phyloP scores from a whole-genome alignment of 1,140 invertebrate genomes.

The Papilio aristodemus region DNA sequence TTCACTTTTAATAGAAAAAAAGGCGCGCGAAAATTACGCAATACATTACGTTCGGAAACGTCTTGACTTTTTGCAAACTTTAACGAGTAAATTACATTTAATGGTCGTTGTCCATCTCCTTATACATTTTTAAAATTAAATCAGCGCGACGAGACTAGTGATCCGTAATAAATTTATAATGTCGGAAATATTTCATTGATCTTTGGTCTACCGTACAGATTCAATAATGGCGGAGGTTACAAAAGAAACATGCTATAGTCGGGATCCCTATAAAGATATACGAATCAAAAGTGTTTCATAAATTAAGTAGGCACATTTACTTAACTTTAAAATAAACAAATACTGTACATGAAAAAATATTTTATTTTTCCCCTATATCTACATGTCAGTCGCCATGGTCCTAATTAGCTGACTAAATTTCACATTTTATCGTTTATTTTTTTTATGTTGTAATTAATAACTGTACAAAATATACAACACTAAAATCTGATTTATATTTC shows the following conservation, averaged over 20 bases:
- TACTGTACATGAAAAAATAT: constrained; percentile 67
- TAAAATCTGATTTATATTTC: constrained; percentile 35
- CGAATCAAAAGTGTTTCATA: constrained; percentile 43
- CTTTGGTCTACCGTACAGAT: constrained; percentile 53
- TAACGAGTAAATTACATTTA: constrained; percentile 20
- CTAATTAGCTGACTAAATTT: constrained; percentile 42
- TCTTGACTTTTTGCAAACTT: constrained; percentile 1
- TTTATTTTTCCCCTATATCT: constrained; percentile 52
- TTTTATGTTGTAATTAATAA: constrained; percentile 36
- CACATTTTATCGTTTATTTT: constrained; percentile 40
- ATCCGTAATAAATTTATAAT: constrained; percentile 36
- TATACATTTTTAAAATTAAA: constrained; percentile 32
- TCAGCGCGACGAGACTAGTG: constrained; percentile 37
- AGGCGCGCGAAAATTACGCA: constrained; percentile 15
- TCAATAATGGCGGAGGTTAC: constrained; percentile 39
- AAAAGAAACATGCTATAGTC: constrained; percentile 31
- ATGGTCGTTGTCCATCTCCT: constrained; percentile 35
- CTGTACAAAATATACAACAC: constrained; percentile 48
- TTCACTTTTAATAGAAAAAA: constrained; percentile 32
- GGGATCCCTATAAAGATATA: constrained; percentile 29
- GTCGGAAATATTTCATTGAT: constrained; percentile 35
- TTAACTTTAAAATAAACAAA: constrained; percentile 49
- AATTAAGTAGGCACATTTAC: constrained; percentile 61
- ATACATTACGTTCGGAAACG: background rate
- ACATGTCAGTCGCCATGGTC: constrained; percentile 49